A percentile compares a stretch with the other conserved stretches of the same genome.
phyloP scores from a whole-genome alignment of 1,140 invertebrate genomes.

The Rhagoletis pomonella region DNA sequence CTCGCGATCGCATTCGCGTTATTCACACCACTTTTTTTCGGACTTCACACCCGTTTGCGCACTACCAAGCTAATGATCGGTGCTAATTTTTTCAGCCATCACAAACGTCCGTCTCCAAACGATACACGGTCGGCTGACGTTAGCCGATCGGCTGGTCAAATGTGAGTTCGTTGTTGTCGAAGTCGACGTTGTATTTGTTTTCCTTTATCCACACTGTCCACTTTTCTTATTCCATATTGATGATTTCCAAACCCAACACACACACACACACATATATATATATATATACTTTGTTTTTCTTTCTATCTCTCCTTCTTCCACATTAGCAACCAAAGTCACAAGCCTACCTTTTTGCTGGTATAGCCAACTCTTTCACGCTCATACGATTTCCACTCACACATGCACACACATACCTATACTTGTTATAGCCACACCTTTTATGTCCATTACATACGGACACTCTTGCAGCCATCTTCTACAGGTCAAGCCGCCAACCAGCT shows the following conservation, averaged over 20 bases:
- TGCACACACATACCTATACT: not conserved
- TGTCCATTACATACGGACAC: not conserved
- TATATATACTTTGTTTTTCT: conserved; percentile 38
- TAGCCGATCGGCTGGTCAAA: conserved; percentile 45
- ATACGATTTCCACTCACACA: conserved; percentile 18
- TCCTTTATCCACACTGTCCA: conserved; percentile 35
- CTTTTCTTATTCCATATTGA: not conserved
- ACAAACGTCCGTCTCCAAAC: conserved; percentile 61
- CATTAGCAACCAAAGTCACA: not conserved
- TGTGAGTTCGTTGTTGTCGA: conserved; percentile 10
- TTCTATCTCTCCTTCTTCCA: conserved; percentile 32
- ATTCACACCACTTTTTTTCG: conserved; percentile 51
- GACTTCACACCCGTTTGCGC: conserved; percentile 57
- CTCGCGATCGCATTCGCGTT: conserved; percentile 40
- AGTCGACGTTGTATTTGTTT: not conserved
- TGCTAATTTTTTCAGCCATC: conserved; percentile 74
- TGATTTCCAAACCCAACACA: conserved; percentile 16
- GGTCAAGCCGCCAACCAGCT: not conserved
- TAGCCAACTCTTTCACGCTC: conserved; percentile 31
- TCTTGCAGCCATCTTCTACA: conserved; percentile 22
- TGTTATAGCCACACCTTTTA: conserved; percentile 52
- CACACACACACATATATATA: no score
- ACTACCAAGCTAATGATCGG: conserved; percentile 73
- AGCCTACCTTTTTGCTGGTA: conserved; percentile 40
- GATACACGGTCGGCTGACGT: not conserved